A percentile compares a stretch with the other conserved stretches of the same genome.
Conservation (phyloP, 1,140 invertebrate genomes). For the Anastatus disparis region DNA sequence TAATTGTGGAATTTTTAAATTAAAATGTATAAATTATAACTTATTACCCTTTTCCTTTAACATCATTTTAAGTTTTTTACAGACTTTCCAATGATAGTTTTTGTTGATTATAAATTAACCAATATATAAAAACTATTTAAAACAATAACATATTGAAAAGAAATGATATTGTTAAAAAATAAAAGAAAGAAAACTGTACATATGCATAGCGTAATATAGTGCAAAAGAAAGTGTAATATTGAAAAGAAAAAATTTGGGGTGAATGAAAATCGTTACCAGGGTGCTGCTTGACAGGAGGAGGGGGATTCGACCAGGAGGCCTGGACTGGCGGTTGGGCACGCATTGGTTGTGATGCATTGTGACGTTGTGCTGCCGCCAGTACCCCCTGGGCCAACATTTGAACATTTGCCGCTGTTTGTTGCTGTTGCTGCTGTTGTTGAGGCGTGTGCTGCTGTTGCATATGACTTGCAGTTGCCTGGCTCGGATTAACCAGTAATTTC, state of each 20-base stretch:
- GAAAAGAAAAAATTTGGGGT: background rate
- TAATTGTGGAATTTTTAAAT: too few species aligned
- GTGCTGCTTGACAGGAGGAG: slow-evolving; percentile 59
- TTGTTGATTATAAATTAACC: too few species aligned
- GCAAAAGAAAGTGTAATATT: too few species aligned
- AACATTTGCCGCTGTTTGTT: slow-evolving; percentile 57
- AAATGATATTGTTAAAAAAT: too few species aligned
- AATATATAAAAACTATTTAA: too few species aligned
- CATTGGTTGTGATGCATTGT: slow-evolving; percentile 39
- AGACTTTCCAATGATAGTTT: too few species aligned
- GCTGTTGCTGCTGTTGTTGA: slow-evolving; percentile 51
- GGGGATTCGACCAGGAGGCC: slow-evolving; percentile 48
- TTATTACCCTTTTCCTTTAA: too few species aligned
- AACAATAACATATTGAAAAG: too few species aligned
- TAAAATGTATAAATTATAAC: too few species aligned
- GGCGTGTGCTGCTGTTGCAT: slow-evolving; percentile 15
- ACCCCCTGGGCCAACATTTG: slow-evolving; percentile 60
- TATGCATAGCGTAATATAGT: too few species aligned
- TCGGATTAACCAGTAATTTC: slow-evolving; percentile 13
- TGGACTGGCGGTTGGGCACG: slow-evolving; percentile 47
- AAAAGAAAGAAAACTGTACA: too few species aligned
- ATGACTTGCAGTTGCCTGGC: background rate
- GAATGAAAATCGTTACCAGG: slow-evolving; percentile 54
- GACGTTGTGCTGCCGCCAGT: slow-evolving; percentile 51
- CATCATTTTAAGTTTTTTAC: too few species aligned